phyloP scores from a whole-genome alignment of 2,888 invertebrate species.

The Drosophila pullipes region DNA sequence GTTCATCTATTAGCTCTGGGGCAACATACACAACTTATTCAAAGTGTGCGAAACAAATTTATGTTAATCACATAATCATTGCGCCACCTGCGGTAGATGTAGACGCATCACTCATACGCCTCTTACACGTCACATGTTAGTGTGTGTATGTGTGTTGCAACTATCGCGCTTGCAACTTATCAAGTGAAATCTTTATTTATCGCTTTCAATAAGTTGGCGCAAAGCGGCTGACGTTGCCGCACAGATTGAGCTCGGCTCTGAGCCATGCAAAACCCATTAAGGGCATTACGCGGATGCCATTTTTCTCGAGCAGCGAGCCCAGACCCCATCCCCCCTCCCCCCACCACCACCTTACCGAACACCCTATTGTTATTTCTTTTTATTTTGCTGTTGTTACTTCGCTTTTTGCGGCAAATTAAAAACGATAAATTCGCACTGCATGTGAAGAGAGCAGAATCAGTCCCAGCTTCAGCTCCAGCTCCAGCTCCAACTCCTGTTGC shows the following conservation, averaged over 20 bases:
- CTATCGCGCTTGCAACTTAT: constrained; percentile 46
- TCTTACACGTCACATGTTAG: constrained; percentile 1
- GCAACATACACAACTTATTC: constrained; percentile 50
- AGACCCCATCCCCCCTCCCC: background rate
- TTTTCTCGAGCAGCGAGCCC: constrained; percentile 57
- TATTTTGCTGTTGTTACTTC: constrained; percentile 46
- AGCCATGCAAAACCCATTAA: constrained; percentile 76
- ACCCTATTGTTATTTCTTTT: constrained; percentile 8
- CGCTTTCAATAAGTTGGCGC: constrained; percentile 81
- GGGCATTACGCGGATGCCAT: constrained; percentile 72
- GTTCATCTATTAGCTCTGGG: constrained; percentile 13
- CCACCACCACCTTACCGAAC: background rate
- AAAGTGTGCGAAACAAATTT: constrained; percentile 67
- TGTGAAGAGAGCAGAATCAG: constrained; percentile 47
- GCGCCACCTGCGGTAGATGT: constrained; percentile 49
- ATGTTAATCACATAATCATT: constrained; percentile 79
- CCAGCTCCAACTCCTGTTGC: constrained; percentile 36
- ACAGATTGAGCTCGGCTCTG: constrained; percentile 46
- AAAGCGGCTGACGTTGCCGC: constrained; percentile 41
- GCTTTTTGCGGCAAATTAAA: constrained; percentile 79
- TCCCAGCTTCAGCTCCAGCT: constrained; percentile 20
- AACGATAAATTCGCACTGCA: constrained; percentile 78
- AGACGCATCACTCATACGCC: constrained; percentile 48
- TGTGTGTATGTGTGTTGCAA: constrained; percentile 24
- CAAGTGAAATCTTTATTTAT: constrained; percentile 81